phyloP scores from a whole-genome alignment of 2,113 vertebrate genomes.

The Etia nguti region DNA sequence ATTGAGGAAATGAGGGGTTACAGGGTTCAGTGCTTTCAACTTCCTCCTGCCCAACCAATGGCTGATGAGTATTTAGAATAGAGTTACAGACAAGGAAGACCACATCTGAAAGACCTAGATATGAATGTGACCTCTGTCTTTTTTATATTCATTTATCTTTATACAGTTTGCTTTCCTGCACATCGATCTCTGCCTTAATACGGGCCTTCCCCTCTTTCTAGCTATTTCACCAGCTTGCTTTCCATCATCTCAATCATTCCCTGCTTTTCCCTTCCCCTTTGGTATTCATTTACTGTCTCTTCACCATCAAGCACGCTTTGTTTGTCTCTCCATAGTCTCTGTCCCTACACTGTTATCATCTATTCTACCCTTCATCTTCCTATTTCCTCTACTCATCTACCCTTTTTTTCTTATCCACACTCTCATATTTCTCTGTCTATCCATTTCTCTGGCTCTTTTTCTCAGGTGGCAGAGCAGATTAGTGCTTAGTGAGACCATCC shows the following conservation, averaged over 20 bases:
- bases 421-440: constrained; percentile 34
- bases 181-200: not conserved
- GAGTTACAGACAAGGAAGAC: not conserved
- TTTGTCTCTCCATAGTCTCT: constrained; percentile 19
- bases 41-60: constrained; percentile 37
- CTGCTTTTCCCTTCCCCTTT: not conserved
- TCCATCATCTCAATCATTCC: constrained; percentile 1
- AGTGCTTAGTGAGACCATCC: constrained; percentile 57
- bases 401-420: not conserved
- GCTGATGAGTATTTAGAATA: constrained; percentile 31
- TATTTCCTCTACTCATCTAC: constrained; percentile 20
- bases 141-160: constrained; percentile 7
- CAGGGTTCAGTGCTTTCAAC: constrained; percentile 19
- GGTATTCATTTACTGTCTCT: constrained; percentile 24
- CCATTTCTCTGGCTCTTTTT: constrained; percentile 26
- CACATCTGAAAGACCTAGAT: not conserved
- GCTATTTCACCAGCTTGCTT: constrained; percentile 3
- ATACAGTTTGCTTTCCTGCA: not conserved
- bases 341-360: constrained; percentile 28
- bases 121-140: constrained; percentile 34
- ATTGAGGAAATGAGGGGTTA: constrained; percentile 56
- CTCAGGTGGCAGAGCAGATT: constrained; percentile 58
- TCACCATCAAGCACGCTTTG: constrained; percentile 45
- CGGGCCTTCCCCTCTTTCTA: not conserved
- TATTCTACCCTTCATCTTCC: not conserved